These are phyloP conservation scores for Tribolium freemani DNA, from an alignment of 2,888 invertebrate genomes.

Conservation along the genomic window DNA sequence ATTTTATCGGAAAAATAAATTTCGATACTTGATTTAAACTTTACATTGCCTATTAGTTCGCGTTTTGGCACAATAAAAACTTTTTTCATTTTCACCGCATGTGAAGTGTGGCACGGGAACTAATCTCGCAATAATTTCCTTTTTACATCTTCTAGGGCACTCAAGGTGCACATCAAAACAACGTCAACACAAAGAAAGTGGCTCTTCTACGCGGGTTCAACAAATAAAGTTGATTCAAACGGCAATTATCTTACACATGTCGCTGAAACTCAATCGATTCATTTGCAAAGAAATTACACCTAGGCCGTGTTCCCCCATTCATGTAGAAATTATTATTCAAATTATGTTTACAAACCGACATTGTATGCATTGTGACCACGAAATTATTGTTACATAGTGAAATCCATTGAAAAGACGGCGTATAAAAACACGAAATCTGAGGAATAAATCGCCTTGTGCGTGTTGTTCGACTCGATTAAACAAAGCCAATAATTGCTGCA, in stretches of 20 bases:
- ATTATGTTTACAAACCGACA: constrained; percentile 8
- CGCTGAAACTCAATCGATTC: neutral
- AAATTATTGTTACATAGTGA: constrained; percentile 8
- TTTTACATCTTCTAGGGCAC: constrained; percentile 23
- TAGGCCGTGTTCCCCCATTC: neutral
- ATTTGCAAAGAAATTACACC: neutral
- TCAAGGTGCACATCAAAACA: constrained; percentile 15
- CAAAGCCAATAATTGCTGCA: constrained; percentile 10
- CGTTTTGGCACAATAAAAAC: constrained; percentile 30
- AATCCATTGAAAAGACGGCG: constrained; percentile 8
- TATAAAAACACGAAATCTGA: constrained; percentile 4
- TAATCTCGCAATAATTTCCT: constrained; percentile 33
- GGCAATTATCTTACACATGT: constrained; percentile 10
- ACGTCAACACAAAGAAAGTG: constrained; percentile 17
- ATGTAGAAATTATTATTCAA: constrained; percentile 15
- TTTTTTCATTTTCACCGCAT: constrained; percentile 29
- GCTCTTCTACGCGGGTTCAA: neutral
- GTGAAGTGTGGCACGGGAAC: constrained; percentile 15
- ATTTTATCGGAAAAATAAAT: constrained; percentile 38
- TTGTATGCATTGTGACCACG: neutral
- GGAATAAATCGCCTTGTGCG: neutral
- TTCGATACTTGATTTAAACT: constrained; percentile 26
- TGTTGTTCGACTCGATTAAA: neutral
- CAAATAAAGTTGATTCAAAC: constrained; percentile 3
- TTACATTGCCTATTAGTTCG: constrained; percentile 37